These are phyloP conservation scores for Calosoma granatense DNA, from an alignment of 1,140 invertebrate genomes.

Conservation along the genomic window DNA sequence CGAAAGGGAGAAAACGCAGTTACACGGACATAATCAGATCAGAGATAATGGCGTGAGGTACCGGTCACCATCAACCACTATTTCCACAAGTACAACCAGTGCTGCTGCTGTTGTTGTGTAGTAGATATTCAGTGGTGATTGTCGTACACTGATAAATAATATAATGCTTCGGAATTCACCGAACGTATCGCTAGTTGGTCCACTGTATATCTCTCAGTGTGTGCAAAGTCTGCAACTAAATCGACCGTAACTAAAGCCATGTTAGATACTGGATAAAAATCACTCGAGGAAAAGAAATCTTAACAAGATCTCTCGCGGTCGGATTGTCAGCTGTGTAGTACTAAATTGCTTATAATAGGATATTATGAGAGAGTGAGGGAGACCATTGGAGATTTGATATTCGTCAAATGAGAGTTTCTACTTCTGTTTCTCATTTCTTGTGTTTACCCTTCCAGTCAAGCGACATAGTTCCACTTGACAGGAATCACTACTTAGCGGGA, in stretches of 20 bases:
- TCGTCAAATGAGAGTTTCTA: slow-evolving; percentile 11
- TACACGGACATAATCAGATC: background rate
- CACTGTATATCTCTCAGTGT: background rate
- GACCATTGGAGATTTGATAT: slow-evolving; percentile 15
- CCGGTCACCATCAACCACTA: background rate
- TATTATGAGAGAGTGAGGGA: too few species aligned
- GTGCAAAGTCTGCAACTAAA: slow-evolving; percentile 9
- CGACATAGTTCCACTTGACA: background rate
- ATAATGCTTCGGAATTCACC: background rate
- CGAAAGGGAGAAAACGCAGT: background rate
- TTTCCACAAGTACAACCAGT: background rate
- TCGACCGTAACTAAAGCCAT: slow-evolving; percentile 12
- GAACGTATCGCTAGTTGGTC: too few species aligned
- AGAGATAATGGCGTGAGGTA: background rate
- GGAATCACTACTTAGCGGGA: background rate
- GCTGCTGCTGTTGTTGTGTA: background rate
- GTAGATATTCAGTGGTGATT: background rate
- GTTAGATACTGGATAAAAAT: slow-evolving; percentile 16
- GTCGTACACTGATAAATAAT: background rate
- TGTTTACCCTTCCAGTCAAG: background rate
- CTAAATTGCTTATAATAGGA: slow-evolving; percentile 22
- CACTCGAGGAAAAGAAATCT: slow-evolving; percentile 18
- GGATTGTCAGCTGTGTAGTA: slow-evolving; percentile 20
- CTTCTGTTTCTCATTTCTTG: background rate
- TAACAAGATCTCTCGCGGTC: slow-evolving; percentile 23